Base-by-base conservation (phyloP, 2,888 invertebrate genomes). In the Flexamia atlantica region DNA sequence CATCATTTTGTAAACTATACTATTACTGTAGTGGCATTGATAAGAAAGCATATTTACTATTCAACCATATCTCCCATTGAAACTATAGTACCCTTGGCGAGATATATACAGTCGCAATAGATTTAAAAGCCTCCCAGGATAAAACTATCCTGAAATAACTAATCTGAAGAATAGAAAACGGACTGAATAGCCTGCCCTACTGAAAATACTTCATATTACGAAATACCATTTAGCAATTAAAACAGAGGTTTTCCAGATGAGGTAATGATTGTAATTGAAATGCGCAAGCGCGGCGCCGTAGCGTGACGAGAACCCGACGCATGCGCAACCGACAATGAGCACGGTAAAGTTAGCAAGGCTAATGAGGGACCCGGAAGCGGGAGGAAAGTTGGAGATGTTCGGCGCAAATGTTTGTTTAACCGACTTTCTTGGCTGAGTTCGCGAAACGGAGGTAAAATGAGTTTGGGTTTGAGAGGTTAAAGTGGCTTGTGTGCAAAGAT, bases 361-460 rank as follows among this genome's bases (percentile, higher is more conserved):
- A 70, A 70, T 36, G 70, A 70, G 23, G 0, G 30, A 70, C 70
- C 70, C 36, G 70, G 70, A 70, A 70, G 23, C n/a, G 70, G 30
- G 68, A 70, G 14, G 70, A 70, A 40, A 70, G 70, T 40, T 12
- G 20, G 4, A 53, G 28, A 57, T 23, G 28, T 3, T 23, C 3
- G 60, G 30, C 12, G 64, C 64, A 30, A 64, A 28, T 64, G 64
- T 64, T 64, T 64, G 64, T 28, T 17, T 30, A 64, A 25, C 23
- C 20, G 57, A 23, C 57, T 57, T 57, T 57, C 57, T 57, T 57
- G 20, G 20, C 53, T 20, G 4, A 53, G 5, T 53, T 53, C 17
- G 46, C 23, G 53, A 17, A 2, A 17, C 7, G 14, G 7, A 46
- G 53, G 20, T 53, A 23, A 23, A 53, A 68, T 68, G 68, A 68